A percentile compares a stretch with the other conserved stretches of the same genome.
Conservation (phyloP, 2,797 vertebrate genomes). For the Chlorospingus semifuscus region DNA sequence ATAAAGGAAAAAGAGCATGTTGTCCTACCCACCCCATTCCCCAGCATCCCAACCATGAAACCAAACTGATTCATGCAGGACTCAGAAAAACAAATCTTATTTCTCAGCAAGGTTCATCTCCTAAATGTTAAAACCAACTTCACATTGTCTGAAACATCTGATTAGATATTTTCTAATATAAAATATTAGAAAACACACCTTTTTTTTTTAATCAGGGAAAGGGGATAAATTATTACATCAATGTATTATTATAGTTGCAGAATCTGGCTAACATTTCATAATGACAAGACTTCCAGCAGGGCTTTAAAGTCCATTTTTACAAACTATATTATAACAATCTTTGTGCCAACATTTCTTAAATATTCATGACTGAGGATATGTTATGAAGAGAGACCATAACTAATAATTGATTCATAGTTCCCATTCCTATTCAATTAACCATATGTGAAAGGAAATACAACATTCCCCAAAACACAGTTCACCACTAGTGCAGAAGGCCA, state of each 20-base stretch:
- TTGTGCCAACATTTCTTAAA: neutral
- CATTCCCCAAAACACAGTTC: neutral
- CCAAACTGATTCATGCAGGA: neutral
- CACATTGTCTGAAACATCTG: neutral
- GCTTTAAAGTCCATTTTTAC: neutral
- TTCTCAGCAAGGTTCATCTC: neutral
- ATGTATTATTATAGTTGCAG: neutral
- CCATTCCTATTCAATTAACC: neutral
- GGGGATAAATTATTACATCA: neutral
- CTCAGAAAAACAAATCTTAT: neutral
- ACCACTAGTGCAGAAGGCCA: neutral
- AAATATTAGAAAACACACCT: neutral
- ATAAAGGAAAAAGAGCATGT: neutral
- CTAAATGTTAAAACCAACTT: neutral
- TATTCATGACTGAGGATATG: neutral
- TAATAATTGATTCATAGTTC: neutral
- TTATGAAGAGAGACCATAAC: neutral
- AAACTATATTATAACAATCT: neutral
- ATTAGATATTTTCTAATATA: neutral
- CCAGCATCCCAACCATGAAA: neutral
- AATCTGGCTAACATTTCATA: neutral
- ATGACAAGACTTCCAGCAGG: neutral
- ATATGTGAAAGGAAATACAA: neutral
- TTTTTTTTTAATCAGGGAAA: neutral
- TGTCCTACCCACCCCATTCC: neutral